Base-by-base conservation (phyloP, 1,140 invertebrate species). In the Lordiphosa mommai region DNA sequence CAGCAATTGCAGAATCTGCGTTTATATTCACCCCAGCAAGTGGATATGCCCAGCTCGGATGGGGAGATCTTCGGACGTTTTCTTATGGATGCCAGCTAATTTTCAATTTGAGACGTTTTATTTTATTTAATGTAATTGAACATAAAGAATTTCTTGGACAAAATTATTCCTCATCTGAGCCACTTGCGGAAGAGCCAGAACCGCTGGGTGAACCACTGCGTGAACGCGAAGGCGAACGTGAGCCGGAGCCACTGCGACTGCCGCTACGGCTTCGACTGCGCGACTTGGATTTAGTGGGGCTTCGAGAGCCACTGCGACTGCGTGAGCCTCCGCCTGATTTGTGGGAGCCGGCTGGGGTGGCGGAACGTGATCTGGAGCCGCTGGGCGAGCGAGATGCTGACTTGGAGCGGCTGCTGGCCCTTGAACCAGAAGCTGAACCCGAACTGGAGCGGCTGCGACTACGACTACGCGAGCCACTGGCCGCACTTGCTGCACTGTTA, bases 281-380 rank as follows among this genome's bases (percentile, higher is more conserved):
- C 0, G 82, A 88, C 23, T 56, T 51, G 1, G 64, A 58, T 56
- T 71, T 79, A 1, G 61, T 9, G 14, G 41, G 41, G 20, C 17
- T 61, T 36, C 74, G 67, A 14, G 71, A 86, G 30, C 67, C 69
- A 0, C 52, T 68, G 4, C 69, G 50, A 14, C 89, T 89, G 2
- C 89, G 89, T 27, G 88, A 89, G 3, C 86, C 88, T 1, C 90
- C 90, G 1, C 49, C 65, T n/a, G 74, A 72, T 51, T 87, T 88
- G 38, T 77, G 61, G 36, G 79, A 88, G 38, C 69, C 69, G 16
- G 52, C 41, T 13, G 59, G 72, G 5, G 68, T 77, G 36, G 66
- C 72, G 2, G 59, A 44, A 16, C 69, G 84, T 30, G 77, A 86
- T 4, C 73, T 61, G 2, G 86, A 89, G 13, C 88, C 80, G 34